Base-by-base conservation (phyloP, 92 coral and sea anemone species). In the Ricordea florida region DNA sequence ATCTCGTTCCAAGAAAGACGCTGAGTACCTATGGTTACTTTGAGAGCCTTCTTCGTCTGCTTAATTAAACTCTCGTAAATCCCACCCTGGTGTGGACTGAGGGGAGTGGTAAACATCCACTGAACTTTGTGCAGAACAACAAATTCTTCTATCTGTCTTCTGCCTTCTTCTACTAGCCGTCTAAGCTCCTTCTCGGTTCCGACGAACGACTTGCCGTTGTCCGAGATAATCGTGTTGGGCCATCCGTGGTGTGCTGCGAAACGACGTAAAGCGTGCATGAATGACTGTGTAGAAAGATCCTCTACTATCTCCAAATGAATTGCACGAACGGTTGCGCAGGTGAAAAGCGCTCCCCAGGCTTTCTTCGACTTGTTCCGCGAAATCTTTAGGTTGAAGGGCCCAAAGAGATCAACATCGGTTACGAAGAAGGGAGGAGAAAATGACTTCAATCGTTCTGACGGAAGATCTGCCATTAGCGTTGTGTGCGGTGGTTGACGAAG, bases 401-500 rank as follows among this genome's bases (percentile, higher is more conserved):
- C 83, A 53, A 83, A 83, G 6, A 66, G 77, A 38, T 83, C 78
- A 17, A 83, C 71, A 6, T 83, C 78, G 1, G 83, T 82, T 29
- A 75, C 78, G 5, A 78, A 38, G 53, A 74, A 83, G 5, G 83
- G 78, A 32, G 83, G 88, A 27, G 83, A 64, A 32, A 47, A 68
- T 1, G 62, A 46, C 55, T 73, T 64, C 10, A 82, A 1, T 37
- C 76, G 40, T 24, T 83, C 88, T 6, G 76, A 53, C 5, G 88
- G 88, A 10, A 83, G 53, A 75, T 64, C 62, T 26, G 77, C 83
- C 88, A 83, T 83, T 27, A 65, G 57, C 7, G 83, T 83, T 0
- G 71, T 65, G 51, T 83, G 81, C 23, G 77, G 77, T 32, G 61
- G 65, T 40, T 72, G 87, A 55, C 67, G 70, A 4, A 71, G 72